These are phyloP conservation scores for Oscheius sp. DNA, from an alignment of 2,888 invertebrate species.

Conservation along the genomic window DNA sequence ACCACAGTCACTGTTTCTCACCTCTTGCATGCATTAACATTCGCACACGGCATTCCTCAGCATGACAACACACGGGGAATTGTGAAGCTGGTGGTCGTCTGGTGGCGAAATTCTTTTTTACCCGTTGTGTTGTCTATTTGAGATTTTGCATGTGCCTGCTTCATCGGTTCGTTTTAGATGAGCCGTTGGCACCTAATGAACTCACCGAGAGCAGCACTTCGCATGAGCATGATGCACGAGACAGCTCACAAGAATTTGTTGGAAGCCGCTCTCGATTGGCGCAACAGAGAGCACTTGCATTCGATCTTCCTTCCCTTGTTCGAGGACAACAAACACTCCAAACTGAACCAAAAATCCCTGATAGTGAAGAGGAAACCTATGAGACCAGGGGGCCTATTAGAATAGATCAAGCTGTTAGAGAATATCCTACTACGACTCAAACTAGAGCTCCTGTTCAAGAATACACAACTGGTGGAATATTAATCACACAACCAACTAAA, in stretches of 20 bases:
- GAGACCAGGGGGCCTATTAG: background rate
- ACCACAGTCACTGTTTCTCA: background rate
- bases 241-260: conserved; percentile 19
- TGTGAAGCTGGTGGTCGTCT: conserved; percentile 16
- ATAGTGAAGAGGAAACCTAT: background rate
- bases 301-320: conserved; percentile 23
- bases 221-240: conserved; percentile 32
- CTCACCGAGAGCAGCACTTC: conserved; percentile 28
- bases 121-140: conserved; percentile 12
- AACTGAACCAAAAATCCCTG: background rate
- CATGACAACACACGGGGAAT: conserved; percentile 16
- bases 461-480: background rate
- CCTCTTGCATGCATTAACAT: conserved; percentile 9
- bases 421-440: background rate
- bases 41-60: conserved; percentile 11
- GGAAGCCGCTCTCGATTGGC: background rate
- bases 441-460: background rate
- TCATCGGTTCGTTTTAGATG: conserved; percentile 31
- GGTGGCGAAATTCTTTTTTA: background rate
- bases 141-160: conserved; percentile 26
- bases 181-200: conserved; percentile 27
- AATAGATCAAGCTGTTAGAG: background rate
- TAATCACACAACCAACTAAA: background rate
- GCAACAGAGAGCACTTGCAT: conserved; percentile 15
- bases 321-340: conserved; percentile 24